A percentile compares a stretch with the other conserved stretches of the same genome.
phyloP scores from a whole-genome alignment of 2,797 vertebrate genomes.

The Microctenopoma stevenorrisi region DNA sequence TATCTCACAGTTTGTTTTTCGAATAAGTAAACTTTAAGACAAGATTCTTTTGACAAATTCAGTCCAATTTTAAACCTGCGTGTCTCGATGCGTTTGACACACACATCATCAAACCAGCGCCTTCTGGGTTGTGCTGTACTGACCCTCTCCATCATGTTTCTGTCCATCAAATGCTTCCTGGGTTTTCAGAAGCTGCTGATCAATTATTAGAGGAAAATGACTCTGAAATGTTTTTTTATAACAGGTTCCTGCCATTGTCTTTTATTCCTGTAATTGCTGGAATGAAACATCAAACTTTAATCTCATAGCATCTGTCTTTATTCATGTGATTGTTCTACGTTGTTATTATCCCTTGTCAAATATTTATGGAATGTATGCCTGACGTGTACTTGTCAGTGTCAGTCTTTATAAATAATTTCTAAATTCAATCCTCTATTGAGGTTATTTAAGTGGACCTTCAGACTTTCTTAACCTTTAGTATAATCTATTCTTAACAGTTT shows the following conservation, averaged over 20 bases:
- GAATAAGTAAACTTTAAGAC: background rate
- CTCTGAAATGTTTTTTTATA: slow-evolving; percentile 18
- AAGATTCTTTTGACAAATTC: background rate
- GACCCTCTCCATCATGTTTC: background rate
- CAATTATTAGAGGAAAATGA: slow-evolving; percentile 31
- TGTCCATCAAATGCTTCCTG: slow-evolving; percentile 12
- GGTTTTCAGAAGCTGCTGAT: slow-evolving; percentile 9
- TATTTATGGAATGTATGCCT: slow-evolving; percentile 40
- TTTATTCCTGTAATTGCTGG: slow-evolving; percentile 45
- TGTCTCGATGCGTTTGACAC: background rate
- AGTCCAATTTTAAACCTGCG: background rate
- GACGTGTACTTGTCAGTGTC: slow-evolving; percentile 28
- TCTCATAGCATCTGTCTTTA: slow-evolving; percentile 23
- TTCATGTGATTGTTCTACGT: slow-evolving; percentile 10
- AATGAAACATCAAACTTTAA: slow-evolving; percentile 34
- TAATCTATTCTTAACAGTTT: slow-evolving; percentile 41
- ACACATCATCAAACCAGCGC: slow-evolving; percentile 2
- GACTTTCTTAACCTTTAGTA: slow-evolving; percentile 10
- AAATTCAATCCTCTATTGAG: slow-evolving; percentile 1
- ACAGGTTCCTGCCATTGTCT: slow-evolving; percentile 9
- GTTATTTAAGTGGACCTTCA: slow-evolving; percentile 24
- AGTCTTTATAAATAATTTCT: slow-evolving; percentile 24
- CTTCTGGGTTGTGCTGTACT: background rate
- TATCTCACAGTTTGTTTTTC: background rate
- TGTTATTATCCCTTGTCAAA: slow-evolving; percentile 36